These are phyloP conservation scores for Willisornis vidua DNA, from an alignment of 2,113 vertebrate species.

Conservation along the genomic window DNA sequence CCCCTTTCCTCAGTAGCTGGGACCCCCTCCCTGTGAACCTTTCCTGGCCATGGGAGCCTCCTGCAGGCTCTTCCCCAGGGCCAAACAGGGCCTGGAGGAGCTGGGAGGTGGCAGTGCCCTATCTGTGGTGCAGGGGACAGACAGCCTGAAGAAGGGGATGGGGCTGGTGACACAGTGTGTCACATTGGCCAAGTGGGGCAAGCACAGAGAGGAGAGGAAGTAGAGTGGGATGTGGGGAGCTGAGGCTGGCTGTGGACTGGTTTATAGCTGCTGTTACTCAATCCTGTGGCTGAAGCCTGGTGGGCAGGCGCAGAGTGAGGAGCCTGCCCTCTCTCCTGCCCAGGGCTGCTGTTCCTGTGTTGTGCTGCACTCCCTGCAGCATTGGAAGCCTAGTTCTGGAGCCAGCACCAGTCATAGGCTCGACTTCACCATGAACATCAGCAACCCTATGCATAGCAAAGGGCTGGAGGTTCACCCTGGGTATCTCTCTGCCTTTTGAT, in stretches of 20 bases:
- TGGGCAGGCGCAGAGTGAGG: not conserved
- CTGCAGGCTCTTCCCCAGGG: not conserved
- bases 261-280: not conserved
- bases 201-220: not conserved
- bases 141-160: not conserved
- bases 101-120: not conserved
- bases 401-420: not conserved
- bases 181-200: not conserved
- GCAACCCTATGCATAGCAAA: not conserved
- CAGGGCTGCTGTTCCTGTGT: not conserved
- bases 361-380: fast-evolving
- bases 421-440: not conserved
- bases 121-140: not conserved
- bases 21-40: not conserved
- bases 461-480: not conserved
- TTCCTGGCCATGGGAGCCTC: not conserved
- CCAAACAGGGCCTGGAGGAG: not conserved
- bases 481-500: not conserved
- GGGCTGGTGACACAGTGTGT: not conserved
- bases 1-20: not conserved
- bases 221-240: not conserved
- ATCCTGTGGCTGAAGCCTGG: not conserved
- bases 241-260: not conserved
- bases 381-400: not conserved
- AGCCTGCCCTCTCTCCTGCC: not conserved